Conservation (phyloP, 2,113 vertebrate genomes). For the Barnardius zonarius region DNA sequence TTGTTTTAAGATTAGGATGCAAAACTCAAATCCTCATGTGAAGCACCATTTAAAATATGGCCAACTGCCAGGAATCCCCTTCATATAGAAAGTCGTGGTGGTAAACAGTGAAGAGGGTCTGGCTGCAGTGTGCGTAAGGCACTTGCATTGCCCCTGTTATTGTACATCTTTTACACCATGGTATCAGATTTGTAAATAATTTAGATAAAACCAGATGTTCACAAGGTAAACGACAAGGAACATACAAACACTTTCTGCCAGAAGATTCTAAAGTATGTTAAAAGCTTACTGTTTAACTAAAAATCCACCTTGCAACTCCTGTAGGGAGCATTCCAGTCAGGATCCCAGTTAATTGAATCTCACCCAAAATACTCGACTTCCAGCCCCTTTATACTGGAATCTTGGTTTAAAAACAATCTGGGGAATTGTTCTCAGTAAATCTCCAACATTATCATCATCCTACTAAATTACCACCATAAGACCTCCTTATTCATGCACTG, state of each 20-base stretch:
- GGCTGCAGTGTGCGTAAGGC: not conserved
- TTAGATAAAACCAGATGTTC: not conserved
- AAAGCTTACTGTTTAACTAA: not conserved
- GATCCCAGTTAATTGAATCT: not conserved
- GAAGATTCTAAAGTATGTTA: not conserved
- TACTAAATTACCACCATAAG: not conserved
- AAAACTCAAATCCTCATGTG: constrained; percentile 9
- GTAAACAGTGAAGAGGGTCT: not conserved
- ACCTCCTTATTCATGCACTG: not conserved
- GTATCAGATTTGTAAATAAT: not conserved
- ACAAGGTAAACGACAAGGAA: not conserved
- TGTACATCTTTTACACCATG: not conserved
- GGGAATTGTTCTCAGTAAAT: not conserved
- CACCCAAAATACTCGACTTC: not conserved
- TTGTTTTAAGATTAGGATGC: constrained; percentile 31
- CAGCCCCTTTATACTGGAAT: not conserved
- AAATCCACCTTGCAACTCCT: not conserved
- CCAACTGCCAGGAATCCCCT: not conserved
- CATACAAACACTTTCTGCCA: not conserved
- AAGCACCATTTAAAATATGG: constrained; percentile 16
- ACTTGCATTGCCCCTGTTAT: not conserved
- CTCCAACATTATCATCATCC: not conserved
- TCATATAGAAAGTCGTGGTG: not conserved
- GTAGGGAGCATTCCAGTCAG: not conserved
- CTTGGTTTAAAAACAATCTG: not conserved